Conservation (phyloP, 2,797 vertebrate genomes). For the Alectoris magna region DNA sequence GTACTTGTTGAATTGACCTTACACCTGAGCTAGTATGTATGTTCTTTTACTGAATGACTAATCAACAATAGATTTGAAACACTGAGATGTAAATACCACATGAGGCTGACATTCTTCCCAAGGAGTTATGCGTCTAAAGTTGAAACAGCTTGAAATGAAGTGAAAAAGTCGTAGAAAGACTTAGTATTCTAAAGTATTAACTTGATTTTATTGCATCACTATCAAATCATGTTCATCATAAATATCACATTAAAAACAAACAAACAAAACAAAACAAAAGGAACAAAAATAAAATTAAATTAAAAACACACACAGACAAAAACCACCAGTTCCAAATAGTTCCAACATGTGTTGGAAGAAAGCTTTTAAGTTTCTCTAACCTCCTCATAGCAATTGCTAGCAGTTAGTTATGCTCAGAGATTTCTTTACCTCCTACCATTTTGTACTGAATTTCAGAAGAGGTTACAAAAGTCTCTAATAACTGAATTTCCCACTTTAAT, state of each 20-base stretch:
- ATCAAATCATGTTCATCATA: background rate
- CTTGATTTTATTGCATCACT: background rate
- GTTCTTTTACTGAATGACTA: background rate
- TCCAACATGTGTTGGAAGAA: background rate
- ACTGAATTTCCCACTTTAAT: background rate
- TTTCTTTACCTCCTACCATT: background rate
- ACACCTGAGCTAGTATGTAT: background rate
- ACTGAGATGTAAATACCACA: background rate
- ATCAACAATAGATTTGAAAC: background rate
- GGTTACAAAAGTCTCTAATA: background rate
- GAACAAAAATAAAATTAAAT: too few species aligned
- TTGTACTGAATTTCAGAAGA: background rate
- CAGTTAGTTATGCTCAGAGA: background rate
- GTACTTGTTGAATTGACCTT: background rate
- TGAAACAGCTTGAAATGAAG: background rate
- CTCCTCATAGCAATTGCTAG: background rate
- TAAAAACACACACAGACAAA: too few species aligned
- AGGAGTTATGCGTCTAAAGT: background rate
- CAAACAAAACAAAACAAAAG: too few species aligned
- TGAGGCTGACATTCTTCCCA: background rate
- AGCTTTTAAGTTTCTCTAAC: background rate
- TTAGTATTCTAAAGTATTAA: background rate
- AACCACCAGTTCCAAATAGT: too few species aligned
- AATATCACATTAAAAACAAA: too few species aligned
- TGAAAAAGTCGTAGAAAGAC: background rate